Base-by-base conservation (phyloP, 2,113 vertebrate genomes). In the Salvelinus alpinus region DNA sequence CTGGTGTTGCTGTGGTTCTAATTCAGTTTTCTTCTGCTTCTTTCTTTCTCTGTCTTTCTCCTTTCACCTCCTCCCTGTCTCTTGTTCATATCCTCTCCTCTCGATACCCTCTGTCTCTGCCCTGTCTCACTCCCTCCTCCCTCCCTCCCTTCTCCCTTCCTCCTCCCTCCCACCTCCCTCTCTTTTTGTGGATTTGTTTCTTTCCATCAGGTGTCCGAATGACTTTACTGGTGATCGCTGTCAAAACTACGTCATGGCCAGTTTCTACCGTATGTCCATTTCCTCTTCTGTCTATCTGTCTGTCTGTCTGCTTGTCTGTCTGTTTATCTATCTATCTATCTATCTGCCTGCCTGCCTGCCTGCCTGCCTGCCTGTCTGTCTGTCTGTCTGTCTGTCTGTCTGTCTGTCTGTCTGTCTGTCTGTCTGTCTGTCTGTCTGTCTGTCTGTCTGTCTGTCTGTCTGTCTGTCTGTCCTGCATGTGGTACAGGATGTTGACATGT, bases 231-330 rank as follows among this genome's bases (percentile, higher is more conserved):
- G 97, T 95, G 96, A 98, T 95, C 97, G 97, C 94, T 99, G 97
- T 97, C 97, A 99, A 96, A 97, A 97, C 96, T 99, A 97, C 97
- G 97, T 98, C 96, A 98, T 99, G 97, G 97, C 96, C 97, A 96
- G 97, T 97, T 98, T 99, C 95, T 99, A 97, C 97, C 97, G 97
- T 99, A 99, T 98, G 97, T 99, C 95, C 95, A 95, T 93, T 96
- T 95, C 95, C 91, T 92, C 89, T 96, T 95, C 95, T 95, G 94
- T 94, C 94, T 44, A 2, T 44, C 38, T 44, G 3, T 11, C 38
- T 11, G 38, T 0, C 34, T 9, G 34, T 2, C 6, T 2, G 34
- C 1, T 7, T 91, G 91, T 94, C 91, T 69, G 38, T 9, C 38
- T 92, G 90, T 92, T 24, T 24, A 24, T 24, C 24, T 24, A 24